Percentiles rank a stretch among this genome's conserved stretches.
Conservation (phyloP, 1,140 invertebrate species). For the Pseudachorutes palmiensis region DNA sequence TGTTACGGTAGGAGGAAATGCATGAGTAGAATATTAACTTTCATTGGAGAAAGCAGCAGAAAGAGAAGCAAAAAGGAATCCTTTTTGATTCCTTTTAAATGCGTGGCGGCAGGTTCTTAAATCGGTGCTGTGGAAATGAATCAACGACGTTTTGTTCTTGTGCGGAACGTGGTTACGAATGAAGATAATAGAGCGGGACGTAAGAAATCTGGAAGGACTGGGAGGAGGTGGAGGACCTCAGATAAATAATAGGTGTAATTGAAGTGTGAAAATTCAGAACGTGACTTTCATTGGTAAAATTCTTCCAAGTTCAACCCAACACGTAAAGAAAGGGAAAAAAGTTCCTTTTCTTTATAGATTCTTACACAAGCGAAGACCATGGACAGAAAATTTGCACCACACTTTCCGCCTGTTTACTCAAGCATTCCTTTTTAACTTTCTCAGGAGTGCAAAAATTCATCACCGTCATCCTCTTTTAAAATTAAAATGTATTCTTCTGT, state of each 20-base stretch:
- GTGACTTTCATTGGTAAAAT: constrained; percentile 33
- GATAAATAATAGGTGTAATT: constrained; percentile 36
- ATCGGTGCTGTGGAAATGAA: neutral
- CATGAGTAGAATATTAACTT: neutral
- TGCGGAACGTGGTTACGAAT: neutral
- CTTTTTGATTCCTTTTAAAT: neutral
- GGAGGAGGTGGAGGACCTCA: constrained; percentile 7
- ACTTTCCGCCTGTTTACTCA: no score
- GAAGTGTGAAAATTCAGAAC: constrained; percentile 37
- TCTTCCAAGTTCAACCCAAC: neutral
- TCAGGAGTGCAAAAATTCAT: no score
- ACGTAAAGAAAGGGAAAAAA: neutral
- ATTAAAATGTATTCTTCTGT: no score
- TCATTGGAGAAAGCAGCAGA: no score
- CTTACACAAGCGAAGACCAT: no score
- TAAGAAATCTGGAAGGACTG: neutral
- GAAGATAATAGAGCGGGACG: constrained; percentile 8
- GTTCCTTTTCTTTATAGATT: no score
- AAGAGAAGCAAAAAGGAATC: neutral
- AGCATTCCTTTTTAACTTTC: no score
- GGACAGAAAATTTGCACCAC: no score
- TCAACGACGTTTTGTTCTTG: neutral
- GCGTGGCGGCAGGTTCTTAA: neutral
- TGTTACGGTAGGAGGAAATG: neutral
- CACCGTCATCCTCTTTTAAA: no score